These are phyloP conservation scores for Steatocranus sp. DNA, from an alignment of 2,797 vertebrate species.

Conservation along the genomic window DNA sequence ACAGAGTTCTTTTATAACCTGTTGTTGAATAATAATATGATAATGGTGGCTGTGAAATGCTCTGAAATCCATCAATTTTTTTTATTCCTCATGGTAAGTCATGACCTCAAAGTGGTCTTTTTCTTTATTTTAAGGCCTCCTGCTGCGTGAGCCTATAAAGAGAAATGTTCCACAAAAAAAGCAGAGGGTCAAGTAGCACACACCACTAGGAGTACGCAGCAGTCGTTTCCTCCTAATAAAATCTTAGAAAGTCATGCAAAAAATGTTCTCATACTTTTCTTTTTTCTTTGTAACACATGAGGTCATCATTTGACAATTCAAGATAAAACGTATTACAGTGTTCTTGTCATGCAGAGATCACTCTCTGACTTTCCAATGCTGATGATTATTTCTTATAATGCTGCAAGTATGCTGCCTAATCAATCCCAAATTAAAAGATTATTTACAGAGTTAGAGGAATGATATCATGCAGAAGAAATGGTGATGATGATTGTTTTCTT, in stretches of 20 bases:
- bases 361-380: not conserved
- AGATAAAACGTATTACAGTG: not conserved
- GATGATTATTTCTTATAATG: not conserved
- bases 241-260: not conserved
- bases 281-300: not conserved
- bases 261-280: not conserved
- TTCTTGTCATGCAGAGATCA: not conserved
- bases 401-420: not conserved
- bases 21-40: conserved; percentile 9
- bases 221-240: not conserved
- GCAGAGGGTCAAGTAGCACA: not conserved
- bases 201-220: not conserved
- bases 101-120: not conserved
- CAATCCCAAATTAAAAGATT: not conserved
- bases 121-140: conserved; percentile 11
- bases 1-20: conserved; percentile 18
- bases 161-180: not conserved
- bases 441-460: not conserved
- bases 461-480: not conserved
- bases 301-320: not conserved
- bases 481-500: not conserved
- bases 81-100: not conserved
- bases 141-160: conserved; percentile 3
- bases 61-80: not conserved
- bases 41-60: not conserved